These are phyloP conservation scores for Emydura subglobosa DNA, from an alignment of 2,113 vertebrate genomes.

Conservation along the genomic window DNA sequence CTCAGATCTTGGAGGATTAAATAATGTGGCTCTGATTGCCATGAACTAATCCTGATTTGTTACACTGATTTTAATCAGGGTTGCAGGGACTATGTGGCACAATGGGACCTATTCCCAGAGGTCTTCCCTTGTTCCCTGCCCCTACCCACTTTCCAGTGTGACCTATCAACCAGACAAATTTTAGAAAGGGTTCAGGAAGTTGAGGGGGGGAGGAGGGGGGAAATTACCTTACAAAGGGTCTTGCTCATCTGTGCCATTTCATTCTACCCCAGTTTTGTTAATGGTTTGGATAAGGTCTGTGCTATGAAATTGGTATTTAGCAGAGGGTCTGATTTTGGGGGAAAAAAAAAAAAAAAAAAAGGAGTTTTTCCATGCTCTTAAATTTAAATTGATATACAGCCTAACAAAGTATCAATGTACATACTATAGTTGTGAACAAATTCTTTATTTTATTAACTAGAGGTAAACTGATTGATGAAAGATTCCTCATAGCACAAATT, in stretches of 20 bases:
- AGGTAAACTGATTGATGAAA: neutral
- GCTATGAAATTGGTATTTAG: too few species aligned
- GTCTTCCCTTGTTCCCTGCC: neutral
- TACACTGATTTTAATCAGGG: neutral
- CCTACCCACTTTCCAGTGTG: too few species aligned
- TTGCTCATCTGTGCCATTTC: too few species aligned
- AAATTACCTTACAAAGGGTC: too few species aligned
- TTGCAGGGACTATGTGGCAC: neutral
- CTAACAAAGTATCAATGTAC: neutral
- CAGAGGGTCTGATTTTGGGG: neutral
- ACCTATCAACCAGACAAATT: too few species aligned
- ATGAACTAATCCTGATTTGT: neutral
- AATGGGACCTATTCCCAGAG: neutral
- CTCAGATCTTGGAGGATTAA: neutral
- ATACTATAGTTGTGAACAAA: neutral
- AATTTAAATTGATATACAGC: neutral
- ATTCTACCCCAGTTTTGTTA: too few species aligned
- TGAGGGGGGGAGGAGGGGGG: too few species aligned
- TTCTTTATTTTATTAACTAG: neutral
- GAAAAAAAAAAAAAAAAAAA: neutral
- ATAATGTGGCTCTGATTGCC: neutral
- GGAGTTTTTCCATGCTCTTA: neutral
- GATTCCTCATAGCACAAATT: neutral
- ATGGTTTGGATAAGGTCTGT: too few species aligned
- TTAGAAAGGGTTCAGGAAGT: too few species aligned